Percentiles rank a stretch among this genome's conserved stretches.
Conservation (phyloP, 35 echinoderm and acorn worm genomes). For the Ptychodera flava region DNA sequence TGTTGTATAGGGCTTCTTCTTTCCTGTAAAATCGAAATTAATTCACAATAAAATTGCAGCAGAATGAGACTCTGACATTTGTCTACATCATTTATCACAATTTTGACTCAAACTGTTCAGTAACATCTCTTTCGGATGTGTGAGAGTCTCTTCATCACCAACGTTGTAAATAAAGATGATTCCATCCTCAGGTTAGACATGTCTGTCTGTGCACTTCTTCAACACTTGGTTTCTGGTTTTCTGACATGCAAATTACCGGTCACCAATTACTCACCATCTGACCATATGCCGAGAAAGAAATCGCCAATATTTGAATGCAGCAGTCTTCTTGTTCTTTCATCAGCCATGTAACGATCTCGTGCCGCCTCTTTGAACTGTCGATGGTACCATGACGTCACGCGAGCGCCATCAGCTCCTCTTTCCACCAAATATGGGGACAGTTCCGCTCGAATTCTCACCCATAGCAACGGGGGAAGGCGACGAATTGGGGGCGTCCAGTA, state of each 20-base stretch:
- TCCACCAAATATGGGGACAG: constrained; percentile 52
- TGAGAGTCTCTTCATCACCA: no score
- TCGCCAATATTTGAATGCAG: constrained; percentile 42
- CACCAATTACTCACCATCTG: constrained; percentile 39
- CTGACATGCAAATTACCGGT: no score
- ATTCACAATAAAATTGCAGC: no score
- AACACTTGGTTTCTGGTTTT: no score
- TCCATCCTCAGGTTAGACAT: no score
- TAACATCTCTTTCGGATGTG: no score
- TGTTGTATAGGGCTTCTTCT: constrained; percentile 75
- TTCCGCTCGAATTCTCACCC: constrained; percentile 63
- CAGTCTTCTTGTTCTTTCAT: not conserved
- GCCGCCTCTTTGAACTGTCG: constrained; percentile 81
- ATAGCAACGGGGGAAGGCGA: constrained; percentile 58
- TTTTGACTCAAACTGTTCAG: no score
- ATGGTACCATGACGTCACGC: constrained; percentile 79
- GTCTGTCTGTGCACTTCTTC: no score
- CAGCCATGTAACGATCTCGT: constrained; percentile 36
- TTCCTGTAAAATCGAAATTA: constrained; percentile 4
- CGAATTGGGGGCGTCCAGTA: not conserved
- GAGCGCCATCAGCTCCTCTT: constrained; percentile 62
- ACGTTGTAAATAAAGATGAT: no score
- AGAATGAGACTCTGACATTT: no score
- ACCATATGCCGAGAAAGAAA: constrained; percentile 68
- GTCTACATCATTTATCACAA: no score